These are phyloP conservation scores for Sterna hirundo DNA, from an alignment of 2,113 vertebrate species.

Conservation along the genomic window DNA sequence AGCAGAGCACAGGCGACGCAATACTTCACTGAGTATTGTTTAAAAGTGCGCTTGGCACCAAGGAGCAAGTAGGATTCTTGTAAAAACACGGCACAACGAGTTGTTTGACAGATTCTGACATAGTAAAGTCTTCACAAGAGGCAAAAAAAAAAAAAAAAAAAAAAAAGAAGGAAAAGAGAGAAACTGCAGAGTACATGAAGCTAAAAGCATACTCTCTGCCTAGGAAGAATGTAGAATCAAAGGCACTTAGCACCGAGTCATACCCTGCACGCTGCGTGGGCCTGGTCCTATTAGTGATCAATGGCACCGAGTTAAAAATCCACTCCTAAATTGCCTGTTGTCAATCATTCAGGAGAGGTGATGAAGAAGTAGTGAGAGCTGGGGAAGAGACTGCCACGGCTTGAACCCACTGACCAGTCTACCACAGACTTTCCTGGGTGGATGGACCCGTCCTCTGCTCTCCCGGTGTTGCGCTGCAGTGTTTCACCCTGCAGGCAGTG, in stretches of 20 bases:
- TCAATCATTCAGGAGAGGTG: neutral
- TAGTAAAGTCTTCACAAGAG: conserved; percentile 39
- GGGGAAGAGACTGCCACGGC: neutral
- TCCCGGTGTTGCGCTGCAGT: neutral
- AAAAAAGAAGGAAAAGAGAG: neutral
- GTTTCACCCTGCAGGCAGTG: neutral
- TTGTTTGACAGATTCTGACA: conserved; percentile 76
- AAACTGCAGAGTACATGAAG: neutral
- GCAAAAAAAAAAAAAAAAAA: neutral
- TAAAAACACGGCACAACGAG: conserved; percentile 68
- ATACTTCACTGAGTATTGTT: conserved; percentile 69
- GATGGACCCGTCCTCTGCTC: neutral
- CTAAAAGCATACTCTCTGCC: neutral
- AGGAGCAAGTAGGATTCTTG: conserved; percentile 48
- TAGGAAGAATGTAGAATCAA: neutral
- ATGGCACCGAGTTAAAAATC: neutral
- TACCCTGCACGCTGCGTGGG: neutral
- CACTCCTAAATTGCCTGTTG: neutral
- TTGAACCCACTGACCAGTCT: neutral
- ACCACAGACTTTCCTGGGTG: neutral
- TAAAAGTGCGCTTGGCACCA: conserved; percentile 68
- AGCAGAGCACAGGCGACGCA: conserved; percentile 1
- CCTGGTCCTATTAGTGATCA: neutral
- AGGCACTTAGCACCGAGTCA: neutral
- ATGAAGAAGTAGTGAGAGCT: neutral